Percentiles rank a stretch among this genome's conserved stretches.
These are phyloP conservation scores for Synergus umbraculus DNA, from an alignment of 2,888 invertebrate species.

Conservation along the genomic window DNA sequence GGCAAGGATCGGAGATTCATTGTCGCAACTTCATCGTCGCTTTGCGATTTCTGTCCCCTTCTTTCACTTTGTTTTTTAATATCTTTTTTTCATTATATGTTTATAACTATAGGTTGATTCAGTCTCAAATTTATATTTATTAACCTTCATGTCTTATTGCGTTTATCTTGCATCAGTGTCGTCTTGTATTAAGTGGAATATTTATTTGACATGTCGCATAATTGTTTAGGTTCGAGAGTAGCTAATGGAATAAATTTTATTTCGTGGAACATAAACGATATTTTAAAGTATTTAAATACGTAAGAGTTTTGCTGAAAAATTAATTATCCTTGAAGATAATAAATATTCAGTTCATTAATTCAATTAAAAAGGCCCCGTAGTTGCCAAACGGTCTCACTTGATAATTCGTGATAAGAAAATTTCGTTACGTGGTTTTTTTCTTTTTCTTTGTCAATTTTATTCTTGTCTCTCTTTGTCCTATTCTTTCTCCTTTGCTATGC, in stretches of 20 bases:
- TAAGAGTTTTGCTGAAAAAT: background rate
- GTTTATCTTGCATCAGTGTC: constrained; percentile 35
- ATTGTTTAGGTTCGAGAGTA: background rate
- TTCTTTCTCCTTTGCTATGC: background rate
- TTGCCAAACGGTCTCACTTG: background rate
- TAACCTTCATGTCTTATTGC: constrained; percentile 11
- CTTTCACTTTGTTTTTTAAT: background rate
- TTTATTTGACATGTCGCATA: constrained; percentile 27
- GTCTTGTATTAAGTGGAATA: background rate
- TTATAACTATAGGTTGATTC: constrained; percentile 17
- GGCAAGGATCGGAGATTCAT: constrained; percentile 64
- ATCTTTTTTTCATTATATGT: background rate
- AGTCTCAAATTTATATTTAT: constrained; percentile 22
- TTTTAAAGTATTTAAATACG: background rate
- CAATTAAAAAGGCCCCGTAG: background rate
- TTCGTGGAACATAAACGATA: background rate
- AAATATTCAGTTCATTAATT: background rate
- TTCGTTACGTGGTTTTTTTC: background rate
- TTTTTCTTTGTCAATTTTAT: background rate
- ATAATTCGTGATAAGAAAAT: background rate
- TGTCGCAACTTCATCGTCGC: constrained; percentile 53
- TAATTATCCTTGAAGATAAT: background rate
- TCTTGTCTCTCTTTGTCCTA: background rate
- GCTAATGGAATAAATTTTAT: constrained; percentile 22
- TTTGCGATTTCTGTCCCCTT: constrained; percentile 23